phyloP scores from a whole-genome alignment of 2,888 invertebrate genomes.

The Phragmatobia fuliginosa region DNA sequence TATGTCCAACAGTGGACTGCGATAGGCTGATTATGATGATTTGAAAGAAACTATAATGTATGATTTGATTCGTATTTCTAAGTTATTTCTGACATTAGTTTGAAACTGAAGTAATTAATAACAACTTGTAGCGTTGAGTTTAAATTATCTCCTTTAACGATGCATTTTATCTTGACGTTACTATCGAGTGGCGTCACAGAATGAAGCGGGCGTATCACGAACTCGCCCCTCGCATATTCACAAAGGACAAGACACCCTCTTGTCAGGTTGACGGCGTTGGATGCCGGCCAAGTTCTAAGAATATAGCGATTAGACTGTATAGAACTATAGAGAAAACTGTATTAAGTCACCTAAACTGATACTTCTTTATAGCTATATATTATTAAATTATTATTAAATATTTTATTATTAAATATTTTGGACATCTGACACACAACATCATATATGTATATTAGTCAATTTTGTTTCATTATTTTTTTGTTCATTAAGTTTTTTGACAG shows the following conservation, averaged over 20 bases:
- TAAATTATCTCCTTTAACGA: not conserved
- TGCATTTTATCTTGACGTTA: constrained; percentile 31
- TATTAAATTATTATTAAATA: too few relatives aligned
- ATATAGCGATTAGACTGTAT: constrained; percentile 28
- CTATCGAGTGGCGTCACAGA: constrained; percentile 34
- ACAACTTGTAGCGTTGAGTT: not conserved
- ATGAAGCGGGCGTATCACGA: constrained; percentile 47
- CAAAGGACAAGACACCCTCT: constrained; percentile 54
- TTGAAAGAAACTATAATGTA: too few relatives aligned
- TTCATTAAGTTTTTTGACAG: not conserved
- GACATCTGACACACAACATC: too few relatives aligned
- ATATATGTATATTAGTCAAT: not conserved
- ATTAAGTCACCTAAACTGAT: not conserved
- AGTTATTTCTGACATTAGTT: not conserved
- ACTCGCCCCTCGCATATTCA: constrained; percentile 36
- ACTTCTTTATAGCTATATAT: not conserved
- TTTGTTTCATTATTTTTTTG: not conserved
- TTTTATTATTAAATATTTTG: too few relatives aligned
- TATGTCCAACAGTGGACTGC: too few relatives aligned
- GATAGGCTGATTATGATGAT: too few relatives aligned
- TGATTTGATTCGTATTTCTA: not conserved
- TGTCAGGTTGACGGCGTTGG: constrained; percentile 50
- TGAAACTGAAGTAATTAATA: too few relatives aligned
- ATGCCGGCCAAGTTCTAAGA: constrained; percentile 23
- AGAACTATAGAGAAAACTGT: too few relatives aligned